Base-by-base conservation (phyloP, 2,797 vertebrate genomes). In the Telmatherina bonti region DNA sequence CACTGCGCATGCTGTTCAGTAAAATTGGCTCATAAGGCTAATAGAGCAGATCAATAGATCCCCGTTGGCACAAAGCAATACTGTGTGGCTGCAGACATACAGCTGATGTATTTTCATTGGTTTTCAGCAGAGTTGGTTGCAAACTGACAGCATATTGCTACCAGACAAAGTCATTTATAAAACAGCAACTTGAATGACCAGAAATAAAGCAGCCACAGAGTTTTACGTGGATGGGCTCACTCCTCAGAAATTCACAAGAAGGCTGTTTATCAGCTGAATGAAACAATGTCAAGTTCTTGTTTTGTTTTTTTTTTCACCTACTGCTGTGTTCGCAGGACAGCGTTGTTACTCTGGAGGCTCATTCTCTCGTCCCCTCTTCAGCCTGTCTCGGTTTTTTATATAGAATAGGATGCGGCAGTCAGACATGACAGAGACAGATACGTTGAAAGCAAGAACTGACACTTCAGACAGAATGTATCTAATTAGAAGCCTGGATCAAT, bases 401-500 rank as follows among this genome's bases (percentile, higher is more conserved):
- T 60, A 72, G 62, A 72, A 22, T 26, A 53, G 57, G 70, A 59
- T 15, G 49, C 83, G 75, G 77, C 67, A 61, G 82, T 79, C 29
- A 77, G 69, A 81, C 78, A 61, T 68, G 53, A 71, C 69, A 61
- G 72, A 83, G 74, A 80, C 67, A 7, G 72, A 82, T 20, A 73
- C 41, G 70, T 49, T 27, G 63, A 67, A 57, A 72, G 78, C 22
- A 6, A 69, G 75, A 69, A 30, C 35, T 75, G 70, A 85, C 79
- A 47, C 41, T 83, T 84, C n/a, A 22, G 82, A 89, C 85, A 83
- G 82, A 82, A 75, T 71, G 76, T 72, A 77, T 88, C 88, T 86
- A 91, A 91, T 92, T 90, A 91, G 86, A 61, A 20, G 72, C 38
- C 45, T 16, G 79, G 88, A 92, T 93, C 90, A 78, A 92, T 92